Evolutionary conservation across 2,888 invertebrate species (phyloP), one percentile per base, ranked within the genome.

Genomic region (Eupelmus urozonus): DNA sequence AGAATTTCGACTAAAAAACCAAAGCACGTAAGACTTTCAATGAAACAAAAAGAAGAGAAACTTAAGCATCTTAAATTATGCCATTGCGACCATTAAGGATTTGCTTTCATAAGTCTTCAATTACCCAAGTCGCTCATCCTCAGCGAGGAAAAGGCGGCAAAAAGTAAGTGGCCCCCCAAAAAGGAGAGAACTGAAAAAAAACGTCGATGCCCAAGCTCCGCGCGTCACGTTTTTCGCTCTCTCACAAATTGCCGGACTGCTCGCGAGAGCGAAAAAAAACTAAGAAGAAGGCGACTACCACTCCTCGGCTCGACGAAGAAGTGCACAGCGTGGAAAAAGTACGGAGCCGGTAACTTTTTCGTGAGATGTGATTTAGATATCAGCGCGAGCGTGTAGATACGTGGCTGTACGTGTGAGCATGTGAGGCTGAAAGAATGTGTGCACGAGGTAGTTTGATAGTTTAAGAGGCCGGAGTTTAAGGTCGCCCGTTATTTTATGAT

Each of bases 361-460:
- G 82, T 81, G 82, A 83, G 83, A 84, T 85, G 85, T 83, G 84
- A 85, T 85, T 85, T 85, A 85, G 85, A 84, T 85, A 85, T 84
- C 71, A 57, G 25, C 55, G 75, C 67, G 66, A 63, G 57, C 13
- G 34, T n/a, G n/a, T n/a, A n/a, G n/a, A n/a, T n/a, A 40, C 13
- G 23, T 4, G 59, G 25, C 9, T 59, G 45, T 23, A 18, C 5
- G 53, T 49, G 53, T 1, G 62, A 42, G 42, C n/a, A 45, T 9
- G 55, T 27, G 29, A 18, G 59, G 49, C 7, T 29, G 49, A 60
- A 71, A 27, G 25, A 62, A 53, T 18, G 71, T 29, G 27, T 13
- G 51, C 23, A 13, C 23, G 34, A 16, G 18, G 69, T 40, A 42
- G 62, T 63, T 63, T 63, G 18, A 40, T 42, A 69, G 53, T 60